Conservation (phyloP, 2,888 invertebrate genomes). For the Macrosiphum euphorbiae region DNA sequence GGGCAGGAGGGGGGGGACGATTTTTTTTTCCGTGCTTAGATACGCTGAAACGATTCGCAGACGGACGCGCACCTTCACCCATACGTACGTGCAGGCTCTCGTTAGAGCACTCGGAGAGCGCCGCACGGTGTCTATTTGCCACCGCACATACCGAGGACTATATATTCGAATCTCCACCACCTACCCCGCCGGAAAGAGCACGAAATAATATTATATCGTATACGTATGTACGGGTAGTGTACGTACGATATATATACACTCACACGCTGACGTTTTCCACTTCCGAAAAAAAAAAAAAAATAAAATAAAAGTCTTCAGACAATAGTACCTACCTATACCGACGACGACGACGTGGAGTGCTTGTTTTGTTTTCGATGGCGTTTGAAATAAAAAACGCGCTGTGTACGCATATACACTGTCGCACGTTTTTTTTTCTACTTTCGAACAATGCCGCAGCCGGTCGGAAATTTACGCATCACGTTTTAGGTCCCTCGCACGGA, state of each 20-base stretch:
- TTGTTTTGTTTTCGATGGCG: constrained; percentile 27
- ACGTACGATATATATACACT: neutral
- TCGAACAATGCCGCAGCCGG: neutral
- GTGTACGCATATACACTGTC: neutral
- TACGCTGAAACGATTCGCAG: neutral
- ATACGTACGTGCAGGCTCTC: constrained; percentile 3
- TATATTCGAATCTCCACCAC: neutral
- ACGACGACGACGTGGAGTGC: neutral
- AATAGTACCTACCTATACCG: neutral
- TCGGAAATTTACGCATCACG: neutral
- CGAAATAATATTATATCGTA: neutral
- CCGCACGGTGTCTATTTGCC: neutral
- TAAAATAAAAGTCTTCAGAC: neutral
- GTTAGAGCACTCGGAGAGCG: constrained; percentile 4
- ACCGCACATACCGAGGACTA: neutral
- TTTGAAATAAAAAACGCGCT: constrained; percentile 11
- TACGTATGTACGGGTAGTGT: neutral
- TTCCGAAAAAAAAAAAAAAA: neutral
- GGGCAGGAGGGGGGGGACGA: neutral
- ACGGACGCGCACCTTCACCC: neutral
- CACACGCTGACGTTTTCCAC: neutral
- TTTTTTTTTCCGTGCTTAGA: constrained; percentile 10
- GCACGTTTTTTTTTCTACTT: neutral
- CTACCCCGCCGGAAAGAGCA: neutral
- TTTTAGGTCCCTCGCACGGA: neutral